These are phyloP conservation scores for Meleagris gallopavo DNA, from an alignment of 2,113 vertebrate genomes.

Conservation along the genomic window DNA sequence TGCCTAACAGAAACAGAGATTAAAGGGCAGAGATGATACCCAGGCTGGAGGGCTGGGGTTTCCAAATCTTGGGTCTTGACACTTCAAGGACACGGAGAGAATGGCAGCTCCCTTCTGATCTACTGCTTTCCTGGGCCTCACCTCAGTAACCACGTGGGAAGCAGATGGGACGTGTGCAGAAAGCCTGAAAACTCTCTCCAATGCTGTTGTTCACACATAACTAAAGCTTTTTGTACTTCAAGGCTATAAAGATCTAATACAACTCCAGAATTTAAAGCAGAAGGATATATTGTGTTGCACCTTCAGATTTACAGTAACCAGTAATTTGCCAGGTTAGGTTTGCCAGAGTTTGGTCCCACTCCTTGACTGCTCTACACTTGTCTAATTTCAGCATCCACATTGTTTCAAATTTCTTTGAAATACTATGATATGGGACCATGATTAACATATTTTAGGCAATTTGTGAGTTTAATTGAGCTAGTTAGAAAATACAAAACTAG, in stretches of 20 bases:
- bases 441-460: background rate
- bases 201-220: background rate
- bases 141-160: background rate
- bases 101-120: background rate
- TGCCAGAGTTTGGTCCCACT: background rate
- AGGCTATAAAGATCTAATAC: background rate
- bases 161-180: background rate
- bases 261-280: background rate
- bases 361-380: background rate
- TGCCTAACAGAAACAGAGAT: background rate
- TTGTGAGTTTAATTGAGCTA: background rate
- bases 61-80: background rate
- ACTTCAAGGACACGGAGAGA: background rate
- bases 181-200: background rate
- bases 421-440: background rate
- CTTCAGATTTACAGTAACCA: background rate
- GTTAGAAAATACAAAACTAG: background rate
- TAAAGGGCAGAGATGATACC: background rate
- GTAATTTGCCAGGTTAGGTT: no score
- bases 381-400: background rate
- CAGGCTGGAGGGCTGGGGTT: background rate
- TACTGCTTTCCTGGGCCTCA: accelerated
- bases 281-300: background rate
- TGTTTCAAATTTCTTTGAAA: background rate
- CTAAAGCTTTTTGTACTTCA: background rate